These are phyloP conservation scores for Ptilorrhoa leucosticta DNA, from an alignment of 2,113 vertebrate species.

Conservation along the genomic window DNA sequence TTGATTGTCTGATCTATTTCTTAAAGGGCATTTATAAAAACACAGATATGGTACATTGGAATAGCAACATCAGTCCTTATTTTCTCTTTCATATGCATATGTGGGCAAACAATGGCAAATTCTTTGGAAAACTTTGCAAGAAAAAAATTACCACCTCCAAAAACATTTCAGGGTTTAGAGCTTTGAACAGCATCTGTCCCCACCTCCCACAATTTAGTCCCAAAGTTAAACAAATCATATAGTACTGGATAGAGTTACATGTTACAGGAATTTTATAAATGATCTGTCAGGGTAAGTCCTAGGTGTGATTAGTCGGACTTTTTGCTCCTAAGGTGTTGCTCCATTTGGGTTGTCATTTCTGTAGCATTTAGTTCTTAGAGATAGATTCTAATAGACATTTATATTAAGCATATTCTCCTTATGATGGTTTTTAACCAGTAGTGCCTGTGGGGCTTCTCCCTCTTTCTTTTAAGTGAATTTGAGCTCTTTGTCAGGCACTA, in stretches of 20 bases:
- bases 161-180: not conserved
- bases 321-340: conserved; percentile 28
- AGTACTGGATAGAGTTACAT: conserved; percentile 51
- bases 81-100: not conserved
- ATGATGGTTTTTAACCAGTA: not conserved
- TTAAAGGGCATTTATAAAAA: not conserved
- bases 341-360: not conserved
- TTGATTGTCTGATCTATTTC: not conserved
- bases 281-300: conserved; percentile 30
- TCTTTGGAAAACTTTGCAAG: not conserved
- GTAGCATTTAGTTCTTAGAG: not conserved
- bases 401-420: not conserved
- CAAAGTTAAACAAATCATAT: conserved; percentile 57
- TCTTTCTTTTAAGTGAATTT: not conserved
- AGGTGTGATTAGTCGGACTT: not conserved
- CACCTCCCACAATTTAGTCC: conserved; percentile 25
- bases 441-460: not conserved
- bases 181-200: conserved; percentile 33
- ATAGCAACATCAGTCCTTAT: not conserved
- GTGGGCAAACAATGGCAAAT: not conserved
- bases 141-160: not conserved
- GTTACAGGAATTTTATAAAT: conserved; percentile 46
- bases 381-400: not conserved
- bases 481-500: not conserved
- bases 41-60: not conserved